These are phyloP conservation scores for Cairina moschata DNA, from an alignment of 2,113 vertebrate species.

Conservation along the genomic window DNA sequence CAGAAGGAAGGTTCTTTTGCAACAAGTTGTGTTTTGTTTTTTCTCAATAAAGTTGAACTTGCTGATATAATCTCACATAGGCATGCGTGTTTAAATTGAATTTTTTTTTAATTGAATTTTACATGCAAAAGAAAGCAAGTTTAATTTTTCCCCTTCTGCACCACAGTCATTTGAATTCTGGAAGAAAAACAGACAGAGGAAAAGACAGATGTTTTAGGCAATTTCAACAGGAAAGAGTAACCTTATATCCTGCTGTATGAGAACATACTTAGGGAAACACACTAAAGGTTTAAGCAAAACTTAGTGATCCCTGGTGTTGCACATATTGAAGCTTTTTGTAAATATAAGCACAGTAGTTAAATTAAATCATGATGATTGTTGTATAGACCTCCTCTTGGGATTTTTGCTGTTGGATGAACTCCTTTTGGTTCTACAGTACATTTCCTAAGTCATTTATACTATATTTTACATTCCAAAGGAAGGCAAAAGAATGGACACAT, in stretches of 20 bases:
- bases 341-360: background rate
- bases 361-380: background rate
- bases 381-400: background rate
- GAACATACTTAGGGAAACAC: background rate
- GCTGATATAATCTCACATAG: background rate
- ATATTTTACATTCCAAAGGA: background rate
- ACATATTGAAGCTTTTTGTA: background rate
- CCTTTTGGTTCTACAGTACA: fast-evolving
- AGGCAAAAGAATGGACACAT: background rate
- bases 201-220: background rate
- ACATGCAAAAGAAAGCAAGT: background rate
- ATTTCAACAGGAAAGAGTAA: background rate
- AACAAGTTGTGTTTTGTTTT: background rate
- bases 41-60: background rate
- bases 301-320: background rate
- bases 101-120: background rate
- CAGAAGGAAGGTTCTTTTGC: background rate
- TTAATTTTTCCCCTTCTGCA: background rate
- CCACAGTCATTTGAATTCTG: background rate
- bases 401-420: background rate
- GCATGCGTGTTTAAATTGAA: background rate
- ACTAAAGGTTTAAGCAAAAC: background rate
- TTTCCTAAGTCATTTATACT: background rate
- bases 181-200: background rate
- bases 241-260: background rate